Evolutionary conservation across 1,140 invertebrate species (phyloP).

Genomic region (Melanaphis sacchari): DNA sequence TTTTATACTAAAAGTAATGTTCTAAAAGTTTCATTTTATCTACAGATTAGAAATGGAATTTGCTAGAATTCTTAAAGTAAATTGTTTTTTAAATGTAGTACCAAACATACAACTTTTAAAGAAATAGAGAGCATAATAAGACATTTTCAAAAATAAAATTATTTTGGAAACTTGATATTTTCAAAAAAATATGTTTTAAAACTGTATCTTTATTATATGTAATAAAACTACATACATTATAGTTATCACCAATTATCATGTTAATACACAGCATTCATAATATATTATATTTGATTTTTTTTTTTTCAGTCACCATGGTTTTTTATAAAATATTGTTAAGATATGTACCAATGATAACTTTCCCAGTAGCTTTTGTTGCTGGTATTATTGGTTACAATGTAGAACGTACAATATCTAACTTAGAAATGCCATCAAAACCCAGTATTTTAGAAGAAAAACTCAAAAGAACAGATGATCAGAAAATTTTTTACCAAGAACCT

Average conservation of each 20-base stretch:
- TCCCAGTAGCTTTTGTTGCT: constrained; percentile 50
- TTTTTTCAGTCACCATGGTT: constrained; percentile 7
- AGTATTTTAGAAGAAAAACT: constrained; percentile 48
- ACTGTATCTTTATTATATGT: not conserved
- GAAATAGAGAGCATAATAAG: too few species aligned
- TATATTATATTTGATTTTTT: not conserved
- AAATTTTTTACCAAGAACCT: not conserved
- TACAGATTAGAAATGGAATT: too few species aligned
- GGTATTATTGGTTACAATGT: constrained; percentile 48
- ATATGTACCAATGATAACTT: constrained; percentile 49
- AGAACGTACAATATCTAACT: constrained; percentile 18
- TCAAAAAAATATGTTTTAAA: not conserved
- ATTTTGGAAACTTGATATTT: too few species aligned
- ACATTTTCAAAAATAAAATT: too few species aligned
- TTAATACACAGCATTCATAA: not conserved
- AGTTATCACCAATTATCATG: not conserved
- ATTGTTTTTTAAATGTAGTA: too few species aligned
- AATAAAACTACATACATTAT: not conserved
- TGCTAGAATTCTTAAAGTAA: too few species aligned
- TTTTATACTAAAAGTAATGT: too few species aligned
- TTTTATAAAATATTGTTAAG: constrained; percentile 22
- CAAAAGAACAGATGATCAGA: constrained; percentile 24
- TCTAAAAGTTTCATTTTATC: too few species aligned
- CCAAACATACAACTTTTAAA: too few species aligned
- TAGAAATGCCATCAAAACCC: constrained; percentile 45